A percentile compares a stretch with the other conserved stretches of the same genome.
Evolutionary conservation across 2,113 vertebrate genomes (phyloP).

Genomic region (Diphyllodes magnificus): DNA sequence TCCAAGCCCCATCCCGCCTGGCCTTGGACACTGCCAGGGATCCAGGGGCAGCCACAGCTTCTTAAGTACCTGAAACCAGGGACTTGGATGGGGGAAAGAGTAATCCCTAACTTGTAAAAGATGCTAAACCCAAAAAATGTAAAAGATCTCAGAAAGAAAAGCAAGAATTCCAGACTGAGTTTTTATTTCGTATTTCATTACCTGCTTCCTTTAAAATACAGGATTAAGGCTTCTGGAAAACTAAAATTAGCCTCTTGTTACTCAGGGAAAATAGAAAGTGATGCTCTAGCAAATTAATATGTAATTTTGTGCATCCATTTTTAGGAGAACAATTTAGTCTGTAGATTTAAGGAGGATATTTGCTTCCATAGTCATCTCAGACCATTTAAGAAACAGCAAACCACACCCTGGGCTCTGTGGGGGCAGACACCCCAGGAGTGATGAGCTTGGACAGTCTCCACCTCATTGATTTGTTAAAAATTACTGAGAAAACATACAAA

Average conservation of each 20-base stretch:
- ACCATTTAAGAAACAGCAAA: not conserved
- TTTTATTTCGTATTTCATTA: not conserved
- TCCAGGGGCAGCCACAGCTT: not conserved
- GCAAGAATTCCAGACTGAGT: not conserved
- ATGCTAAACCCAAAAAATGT: not conserved
- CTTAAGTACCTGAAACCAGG: not conserved
- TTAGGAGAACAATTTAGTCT: not conserved
- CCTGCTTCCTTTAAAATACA: not conserved
- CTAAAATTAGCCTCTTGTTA: not conserved
- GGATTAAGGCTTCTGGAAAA: not conserved
- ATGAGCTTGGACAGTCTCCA: not conserved
- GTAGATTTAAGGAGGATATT: not conserved
- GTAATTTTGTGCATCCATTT: not conserved
- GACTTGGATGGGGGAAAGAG: not conserved
- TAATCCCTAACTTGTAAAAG: not conserved
- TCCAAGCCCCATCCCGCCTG: not conserved
- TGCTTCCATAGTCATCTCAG: not conserved
- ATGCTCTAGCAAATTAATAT: not conserved
- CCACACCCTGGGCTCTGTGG: accelerated
- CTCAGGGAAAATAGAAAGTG: not conserved
- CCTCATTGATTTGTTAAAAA: not conserved
- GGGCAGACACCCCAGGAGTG: no score
- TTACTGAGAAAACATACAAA: not conserved
- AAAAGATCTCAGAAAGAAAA: not conserved
- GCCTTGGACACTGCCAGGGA: not conserved